Base-by-base conservation (phyloP, 2,888 invertebrate species). In the Agriopis aurantiaria region DNA sequence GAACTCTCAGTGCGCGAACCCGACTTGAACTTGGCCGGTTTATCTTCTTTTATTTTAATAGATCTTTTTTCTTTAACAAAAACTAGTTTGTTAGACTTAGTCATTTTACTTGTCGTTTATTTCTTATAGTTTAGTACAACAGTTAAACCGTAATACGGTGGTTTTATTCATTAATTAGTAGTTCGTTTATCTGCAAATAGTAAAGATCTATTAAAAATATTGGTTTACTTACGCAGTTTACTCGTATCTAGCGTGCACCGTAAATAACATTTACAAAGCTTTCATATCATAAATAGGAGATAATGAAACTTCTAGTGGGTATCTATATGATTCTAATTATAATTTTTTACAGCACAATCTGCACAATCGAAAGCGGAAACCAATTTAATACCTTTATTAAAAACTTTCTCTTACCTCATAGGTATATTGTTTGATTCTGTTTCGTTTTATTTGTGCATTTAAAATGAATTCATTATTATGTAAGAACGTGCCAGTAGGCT, bases 351-450 rank as follows among this genome's bases (percentile, higher is more conserved):
- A 52, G 43, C 49, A 68, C 68, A 23, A 23, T 33, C 33, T 5
- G 33, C 33, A 33, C 3, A 70, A 73, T 73, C 64, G 68, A 70
- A 72, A 69, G 64, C 58, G 60, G 55, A 68, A 74, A 61, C 55
- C 48, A 69, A 76, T 73, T 70, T 68, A 55, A 64, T 51, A 69
- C 65, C 65, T 72, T 71, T 75, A 73, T 70, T 69, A 72, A 68
- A 68, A 72, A 77, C 77, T 77, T 77, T 77, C 77, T 65, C 72
- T 52, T 46, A 63, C 67, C 68, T 65, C 60, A 60, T 17, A 57
- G 69, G 23, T 69, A 63, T 68, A 75, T 77, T 77, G 76, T 73
- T 77, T 68, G 68, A 68, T 66, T 68, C 43, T 58, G 59, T 69
- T 68, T 76, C 33, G 55, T 73, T 73, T 73, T 75, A 70, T 75